Conservation (phyloP, 2,888 invertebrate species). For the Dermolepida albohirtum region DNA sequence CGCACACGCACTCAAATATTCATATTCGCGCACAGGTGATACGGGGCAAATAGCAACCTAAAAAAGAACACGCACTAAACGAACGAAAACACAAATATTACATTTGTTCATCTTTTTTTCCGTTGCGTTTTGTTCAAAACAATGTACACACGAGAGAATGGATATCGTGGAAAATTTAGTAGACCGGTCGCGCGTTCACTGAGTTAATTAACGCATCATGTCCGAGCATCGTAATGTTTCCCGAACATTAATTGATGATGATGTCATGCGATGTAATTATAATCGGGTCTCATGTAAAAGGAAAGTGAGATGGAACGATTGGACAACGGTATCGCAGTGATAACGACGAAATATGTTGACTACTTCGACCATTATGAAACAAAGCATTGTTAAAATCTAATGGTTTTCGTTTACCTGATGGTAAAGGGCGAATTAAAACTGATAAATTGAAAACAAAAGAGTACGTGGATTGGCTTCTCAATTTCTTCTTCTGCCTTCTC, state of each 20-base stretch:
- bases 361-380: constrained; percentile 22
- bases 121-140: too few relatives aligned
- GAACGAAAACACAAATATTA: constrained; percentile 5
- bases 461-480: neutral
- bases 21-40: neutral
- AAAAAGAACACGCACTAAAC: constrained; percentile 3
- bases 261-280: constrained; percentile 50
- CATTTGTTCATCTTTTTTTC: constrained; percentile 1
- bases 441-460: constrained; percentile 16
- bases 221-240: constrained; percentile 40
- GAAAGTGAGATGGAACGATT: constrained; percentile 4
- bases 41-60: neutral
- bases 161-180: constrained; percentile 11
- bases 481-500: too few relatives aligned
- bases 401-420: constrained; percentile 16
- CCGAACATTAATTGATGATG: constrained; percentile 58
- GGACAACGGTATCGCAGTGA: neutral
- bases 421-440: neutral
- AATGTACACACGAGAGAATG: neutral
- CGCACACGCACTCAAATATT: neutral
- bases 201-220: constrained; percentile 47
- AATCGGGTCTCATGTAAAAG: constrained; percentile 26
- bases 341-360: constrained; percentile 33
- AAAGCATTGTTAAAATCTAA: constrained; percentile 26
- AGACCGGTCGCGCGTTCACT: constrained; percentile 45